Evolutionary conservation across 2,797 vertebrate species (phyloP).

Genomic region (Pterois miles): DNA sequence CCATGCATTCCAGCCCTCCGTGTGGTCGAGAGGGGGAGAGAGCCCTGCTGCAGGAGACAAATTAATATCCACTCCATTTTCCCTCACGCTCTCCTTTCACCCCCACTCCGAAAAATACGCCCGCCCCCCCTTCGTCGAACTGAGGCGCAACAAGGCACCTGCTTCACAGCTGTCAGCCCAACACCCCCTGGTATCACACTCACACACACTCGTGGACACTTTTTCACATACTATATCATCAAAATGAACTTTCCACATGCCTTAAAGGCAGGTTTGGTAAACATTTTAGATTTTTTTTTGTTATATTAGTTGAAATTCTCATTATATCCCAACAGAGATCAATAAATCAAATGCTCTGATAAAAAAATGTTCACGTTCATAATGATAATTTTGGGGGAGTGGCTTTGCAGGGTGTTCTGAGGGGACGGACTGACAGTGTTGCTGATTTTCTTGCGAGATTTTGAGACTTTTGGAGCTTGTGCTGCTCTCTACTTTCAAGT

Average conservation of each 20-base stretch:
- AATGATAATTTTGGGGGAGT: too few species aligned
- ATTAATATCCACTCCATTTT: constrained; percentile 79
- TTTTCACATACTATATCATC: not conserved
- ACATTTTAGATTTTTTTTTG: too few species aligned
- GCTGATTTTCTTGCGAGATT: too few species aligned
- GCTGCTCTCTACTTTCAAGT: too few species aligned
- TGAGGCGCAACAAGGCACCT: constrained; percentile 72
- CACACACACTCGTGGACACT: not conserved
- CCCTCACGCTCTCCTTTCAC: constrained; percentile 33
- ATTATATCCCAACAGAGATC: too few species aligned
- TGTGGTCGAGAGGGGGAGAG: constrained; percentile 71
- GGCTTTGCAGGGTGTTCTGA: too few species aligned
- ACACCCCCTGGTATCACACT: not conserved
- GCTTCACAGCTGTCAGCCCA: constrained; percentile 71
- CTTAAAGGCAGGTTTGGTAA: not conserved
- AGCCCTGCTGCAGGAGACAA: constrained; percentile 70
- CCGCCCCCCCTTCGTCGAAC: constrained; percentile 17
- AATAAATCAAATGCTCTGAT: too few species aligned
- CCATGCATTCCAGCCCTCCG: constrained; percentile 80
- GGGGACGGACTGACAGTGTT: too few species aligned
- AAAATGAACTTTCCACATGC: not conserved
- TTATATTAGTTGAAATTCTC: too few species aligned
- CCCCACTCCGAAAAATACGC: not conserved
- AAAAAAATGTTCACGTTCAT: too few species aligned
- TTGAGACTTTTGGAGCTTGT: too few species aligned